Conservation (phyloP, 2,888 invertebrate genomes). For the Reticulitermes lucifugus region DNA sequence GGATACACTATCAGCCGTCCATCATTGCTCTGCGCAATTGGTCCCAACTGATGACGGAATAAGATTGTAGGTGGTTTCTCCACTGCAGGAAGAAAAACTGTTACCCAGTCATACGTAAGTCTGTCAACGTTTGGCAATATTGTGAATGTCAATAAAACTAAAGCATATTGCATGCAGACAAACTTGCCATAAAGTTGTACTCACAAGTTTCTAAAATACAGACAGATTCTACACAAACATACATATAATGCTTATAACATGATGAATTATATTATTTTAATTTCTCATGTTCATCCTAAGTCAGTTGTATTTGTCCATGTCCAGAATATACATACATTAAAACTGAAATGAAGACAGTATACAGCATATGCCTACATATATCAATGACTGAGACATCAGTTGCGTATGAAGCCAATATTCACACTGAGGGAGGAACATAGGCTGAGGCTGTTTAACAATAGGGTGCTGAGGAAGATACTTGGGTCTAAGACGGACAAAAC, state of each 20-base stretch:
- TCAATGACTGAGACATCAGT: not conserved
- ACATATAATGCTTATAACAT: too few species aligned
- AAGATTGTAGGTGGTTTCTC: slow-evolving; percentile 88
- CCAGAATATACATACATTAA: not conserved
- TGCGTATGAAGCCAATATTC: not conserved
- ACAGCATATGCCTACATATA: not conserved
- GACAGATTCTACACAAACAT: too few species aligned
- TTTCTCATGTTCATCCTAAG: not conserved
- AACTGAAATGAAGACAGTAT: not conserved
- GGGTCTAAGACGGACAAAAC: too few species aligned
- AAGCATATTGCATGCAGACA: not conserved
- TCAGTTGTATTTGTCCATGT: not conserved
- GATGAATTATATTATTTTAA: not conserved
- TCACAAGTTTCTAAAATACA: not conserved
- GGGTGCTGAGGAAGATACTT: too few species aligned
- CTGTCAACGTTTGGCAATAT: slow-evolving; percentile 1
- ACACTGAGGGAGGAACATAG: too few species aligned
- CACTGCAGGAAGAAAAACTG: slow-evolving; percentile 66
- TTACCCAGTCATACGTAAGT: slow-evolving; percentile 18
- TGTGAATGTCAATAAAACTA: slow-evolving; percentile 14
- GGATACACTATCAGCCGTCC: slow-evolving; percentile 88
- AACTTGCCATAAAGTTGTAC: not conserved
- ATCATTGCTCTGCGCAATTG: slow-evolving; percentile 88
- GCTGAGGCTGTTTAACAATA: too few species aligned
- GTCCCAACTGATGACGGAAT: slow-evolving; percentile 84